Conservation (phyloP, 2,113 vertebrate species). For the Melanerpes aurifrons region DNA sequence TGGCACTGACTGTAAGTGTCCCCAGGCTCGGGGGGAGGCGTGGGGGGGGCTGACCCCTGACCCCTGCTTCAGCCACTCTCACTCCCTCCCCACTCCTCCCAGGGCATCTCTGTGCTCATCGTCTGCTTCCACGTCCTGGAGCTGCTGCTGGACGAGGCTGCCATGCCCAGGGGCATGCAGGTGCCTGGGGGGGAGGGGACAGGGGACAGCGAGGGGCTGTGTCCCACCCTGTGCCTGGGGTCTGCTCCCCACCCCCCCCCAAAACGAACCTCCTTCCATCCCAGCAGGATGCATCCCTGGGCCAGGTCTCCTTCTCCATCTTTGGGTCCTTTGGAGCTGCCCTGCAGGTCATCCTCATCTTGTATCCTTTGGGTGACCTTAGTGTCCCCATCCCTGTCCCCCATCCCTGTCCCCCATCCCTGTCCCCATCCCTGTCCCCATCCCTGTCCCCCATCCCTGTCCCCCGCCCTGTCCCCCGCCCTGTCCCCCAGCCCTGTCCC, state of each 20-base stretch:
- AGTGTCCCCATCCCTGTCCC: accelerated
- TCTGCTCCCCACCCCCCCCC: background rate
- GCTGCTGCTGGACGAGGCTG: conserved; percentile 91
- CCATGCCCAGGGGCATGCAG: conserved; percentile 95
- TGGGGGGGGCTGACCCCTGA: accelerated
- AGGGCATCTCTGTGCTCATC: conserved; percentile 93
- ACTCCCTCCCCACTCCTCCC: background rate
- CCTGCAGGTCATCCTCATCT: conserved; percentile 93
- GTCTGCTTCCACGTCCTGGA: conserved; percentile 95
- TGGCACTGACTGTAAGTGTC: conserved; percentile 86
- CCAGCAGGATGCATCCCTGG: conserved; percentile 85
- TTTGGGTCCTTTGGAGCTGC: conserved; percentile 93
- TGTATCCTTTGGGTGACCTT: conserved; percentile 87
- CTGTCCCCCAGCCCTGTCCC: no score
- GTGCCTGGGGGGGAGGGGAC: background rate
- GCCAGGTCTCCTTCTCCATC: conserved; percentile 94
- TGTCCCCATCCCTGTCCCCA: no score
- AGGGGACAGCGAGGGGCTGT: background rate
- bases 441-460: no score
- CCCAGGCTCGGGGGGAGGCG: no score
- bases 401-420: no score
- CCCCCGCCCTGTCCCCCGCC: no score
- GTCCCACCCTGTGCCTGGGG: background rate
- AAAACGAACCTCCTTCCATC: background rate
- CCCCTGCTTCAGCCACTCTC: accelerated